Percentiles rank a stretch among this genome's conserved stretches.
Conservation (phyloP, 1,140 invertebrate genomes). For the Lycorma delicatula region DNA sequence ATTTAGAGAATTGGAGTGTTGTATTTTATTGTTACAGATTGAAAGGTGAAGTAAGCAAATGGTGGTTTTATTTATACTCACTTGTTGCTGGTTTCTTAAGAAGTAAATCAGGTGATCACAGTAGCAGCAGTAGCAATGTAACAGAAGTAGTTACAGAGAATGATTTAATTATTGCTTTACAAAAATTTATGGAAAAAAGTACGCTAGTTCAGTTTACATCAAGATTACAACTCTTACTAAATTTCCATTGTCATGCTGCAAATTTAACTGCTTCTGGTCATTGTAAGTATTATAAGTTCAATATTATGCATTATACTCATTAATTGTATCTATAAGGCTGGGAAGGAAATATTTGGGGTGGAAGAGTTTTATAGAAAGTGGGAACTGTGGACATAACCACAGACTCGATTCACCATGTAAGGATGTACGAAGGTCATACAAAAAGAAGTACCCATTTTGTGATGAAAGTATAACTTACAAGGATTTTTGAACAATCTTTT, state of each 20-base stretch:
- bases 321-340: too few relatives aligned
- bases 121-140: not conserved
- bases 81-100: slow-evolving; percentile 46
- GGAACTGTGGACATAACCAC: too few relatives aligned
- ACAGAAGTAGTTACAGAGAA: slow-evolving; percentile 13
- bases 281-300: not conserved
- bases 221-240: slow-evolving; percentile 66
- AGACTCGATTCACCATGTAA: too few relatives aligned
- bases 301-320: too few relatives aligned
- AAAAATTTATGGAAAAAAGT: slow-evolving; percentile 77
- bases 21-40: slow-evolving; percentile 4
- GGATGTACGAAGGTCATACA: too few relatives aligned
- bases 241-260: slow-evolving; percentile 61
- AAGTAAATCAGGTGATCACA: slow-evolving; percentile 7
- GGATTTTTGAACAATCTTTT: too few relatives aligned
- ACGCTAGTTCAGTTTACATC: slow-evolving; percentile 73
- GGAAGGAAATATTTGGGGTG: too few relatives aligned
- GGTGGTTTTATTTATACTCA: slow-evolving; percentile 85
- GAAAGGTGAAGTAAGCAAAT: slow-evolving; percentile 56
- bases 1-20: too few relatives aligned
- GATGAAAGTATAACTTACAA: too few relatives aligned
- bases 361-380: too few relatives aligned
- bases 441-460: too few relatives aligned
- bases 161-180: slow-evolving; percentile 49
- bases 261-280: slow-evolving; percentile 1